Base-by-base conservation (phyloP, 2,797 vertebrate genomes). In the Prionace glauca region DNA sequence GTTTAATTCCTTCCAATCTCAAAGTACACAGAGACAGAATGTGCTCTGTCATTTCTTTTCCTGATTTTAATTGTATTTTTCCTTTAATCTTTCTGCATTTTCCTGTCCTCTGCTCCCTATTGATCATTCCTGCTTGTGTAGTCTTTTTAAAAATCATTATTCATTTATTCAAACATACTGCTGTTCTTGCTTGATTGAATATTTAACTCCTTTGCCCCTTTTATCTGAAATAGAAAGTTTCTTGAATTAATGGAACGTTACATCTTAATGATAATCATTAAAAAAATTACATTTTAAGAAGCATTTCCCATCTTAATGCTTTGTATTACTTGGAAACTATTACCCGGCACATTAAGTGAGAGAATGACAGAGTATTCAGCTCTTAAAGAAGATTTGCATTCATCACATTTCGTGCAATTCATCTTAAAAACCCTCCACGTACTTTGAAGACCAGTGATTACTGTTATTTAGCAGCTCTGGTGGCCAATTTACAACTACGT, bases 151-250 rank as follows among this genome's bases (percentile, higher is more conserved):
- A 92, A 69, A 69, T 92, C 90, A 69, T 92, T 92, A 92, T 92
- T 92, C 90, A 92, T 92, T 92, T 92, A 69, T 92, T 92, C 90
- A 92, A 92, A 92, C 90, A 65, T 36, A 41, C 90, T 92, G 90
- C 62, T 92, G 90, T 69, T 69, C 90, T 92, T 92, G 90, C 90
- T 92, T 92, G 90, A 92, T 92, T 92, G 90, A 92, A 92, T 92
- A 92, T 92, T 92, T 92, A 92, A 69, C 90, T 92, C 20, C 90
- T 69, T 92, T 69, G 65, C 90, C 90, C 90, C 90, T 92, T 92
- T 92, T 67, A 92, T 92, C n/a, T 92, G 90, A 92, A 67, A 92
- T 92, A 65, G 65, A 69, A 92, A 92, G 62, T 92, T 92, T 92
- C 90, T n/a, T 92, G 90, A 92, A 92, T 92, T 92, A 92, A 92